These are phyloP conservation scores for Macrobrachium rosenbergii DNA, from an alignment of 1,140 invertebrate genomes.

Conservation along the genomic window DNA sequence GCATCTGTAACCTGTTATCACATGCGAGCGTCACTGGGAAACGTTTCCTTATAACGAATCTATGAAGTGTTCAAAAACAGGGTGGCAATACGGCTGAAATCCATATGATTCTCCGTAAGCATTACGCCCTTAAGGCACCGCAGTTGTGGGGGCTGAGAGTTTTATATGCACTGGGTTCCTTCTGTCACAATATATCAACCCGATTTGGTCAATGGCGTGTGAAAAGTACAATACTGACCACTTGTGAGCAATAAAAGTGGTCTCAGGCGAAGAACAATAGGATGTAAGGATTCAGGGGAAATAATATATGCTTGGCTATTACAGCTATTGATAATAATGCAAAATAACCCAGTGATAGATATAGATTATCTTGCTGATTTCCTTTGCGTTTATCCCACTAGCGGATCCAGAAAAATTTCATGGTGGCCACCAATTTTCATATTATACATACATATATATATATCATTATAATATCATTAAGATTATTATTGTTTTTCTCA, in stretches of 20 bases:
- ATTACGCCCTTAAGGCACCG: no score
- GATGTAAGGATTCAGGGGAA: conserved; percentile 26
- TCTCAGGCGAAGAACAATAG: conserved; percentile 47
- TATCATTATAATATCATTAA: no score
- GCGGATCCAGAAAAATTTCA: no score
- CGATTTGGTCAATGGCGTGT: conserved; percentile 61
- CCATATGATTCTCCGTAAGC: no score
- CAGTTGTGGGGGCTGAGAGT: background rate
- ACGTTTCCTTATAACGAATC: no score
- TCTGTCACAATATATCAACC: conserved; percentile 60
- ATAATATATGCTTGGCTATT: conserved; percentile 17
- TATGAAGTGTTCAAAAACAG: no score
- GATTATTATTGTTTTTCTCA: no score
- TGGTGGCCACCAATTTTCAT: background rate
- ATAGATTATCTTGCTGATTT: background rate
- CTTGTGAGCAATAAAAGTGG: conserved; percentile 60
- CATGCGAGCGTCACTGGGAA: no score
- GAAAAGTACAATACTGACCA: conserved; percentile 57
- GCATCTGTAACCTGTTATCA: no score
- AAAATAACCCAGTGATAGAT: background rate
- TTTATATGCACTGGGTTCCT: conserved; percentile 45
- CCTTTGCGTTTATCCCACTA: background rate
- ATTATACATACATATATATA: no score
- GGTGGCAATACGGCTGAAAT: no score
- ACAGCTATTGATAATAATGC: background rate